Percentiles rank a stretch among this genome's conserved stretches.
phyloP scores from a whole-genome alignment of 64 coral and sea anemone species.

The Dendrophyllia cribrosa region DNA sequence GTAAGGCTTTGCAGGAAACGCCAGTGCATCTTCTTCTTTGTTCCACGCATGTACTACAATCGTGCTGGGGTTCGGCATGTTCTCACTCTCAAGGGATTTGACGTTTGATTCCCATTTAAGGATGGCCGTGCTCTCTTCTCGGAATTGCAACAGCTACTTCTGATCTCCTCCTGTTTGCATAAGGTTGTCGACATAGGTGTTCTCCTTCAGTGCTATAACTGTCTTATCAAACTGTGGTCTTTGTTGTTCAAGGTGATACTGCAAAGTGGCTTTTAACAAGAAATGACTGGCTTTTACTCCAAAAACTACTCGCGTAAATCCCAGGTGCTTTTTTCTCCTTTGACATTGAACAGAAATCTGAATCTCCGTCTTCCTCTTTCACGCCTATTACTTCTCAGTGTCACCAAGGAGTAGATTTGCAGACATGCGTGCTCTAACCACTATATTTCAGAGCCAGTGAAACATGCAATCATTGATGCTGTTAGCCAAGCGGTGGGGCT shows the following conservation, averaged over 20 bases:
- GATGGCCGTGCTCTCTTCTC: not conserved
- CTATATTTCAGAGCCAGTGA: conserved; percentile 11
- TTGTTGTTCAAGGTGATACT: conserved; percentile 22
- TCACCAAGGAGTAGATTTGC: conserved; percentile 16
- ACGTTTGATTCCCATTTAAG: conserved; percentile 26
- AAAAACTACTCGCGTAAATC: conserved; percentile 37
- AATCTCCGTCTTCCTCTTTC: conserved; percentile 35
- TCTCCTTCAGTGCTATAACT: conserved; percentile 6
- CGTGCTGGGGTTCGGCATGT: conserved; percentile 13
- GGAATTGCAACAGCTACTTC: not conserved
- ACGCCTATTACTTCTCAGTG: not conserved
- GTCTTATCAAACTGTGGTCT: not conserved
- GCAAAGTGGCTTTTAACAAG: conserved; percentile 17
- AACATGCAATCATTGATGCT: conserved; percentile 45
- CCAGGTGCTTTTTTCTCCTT: conserved; percentile 32
- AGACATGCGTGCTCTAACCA: conserved; percentile 17
- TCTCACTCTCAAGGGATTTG: not conserved
- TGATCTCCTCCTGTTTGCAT: not conserved
- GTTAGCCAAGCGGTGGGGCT: not conserved
- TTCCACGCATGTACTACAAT: conserved; percentile 33
- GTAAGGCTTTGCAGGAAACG: not conserved
- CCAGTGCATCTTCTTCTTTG: conserved; percentile 21
- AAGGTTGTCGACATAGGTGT: conserved; percentile 43
- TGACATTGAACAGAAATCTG: conserved; percentile 43
- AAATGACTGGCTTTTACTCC: conserved; percentile 10